A percentile compares a stretch with the other conserved stretches of the same genome.
Conservation (phyloP, 2,113 vertebrate species). For the Todiramphus saurophagus region DNA sequence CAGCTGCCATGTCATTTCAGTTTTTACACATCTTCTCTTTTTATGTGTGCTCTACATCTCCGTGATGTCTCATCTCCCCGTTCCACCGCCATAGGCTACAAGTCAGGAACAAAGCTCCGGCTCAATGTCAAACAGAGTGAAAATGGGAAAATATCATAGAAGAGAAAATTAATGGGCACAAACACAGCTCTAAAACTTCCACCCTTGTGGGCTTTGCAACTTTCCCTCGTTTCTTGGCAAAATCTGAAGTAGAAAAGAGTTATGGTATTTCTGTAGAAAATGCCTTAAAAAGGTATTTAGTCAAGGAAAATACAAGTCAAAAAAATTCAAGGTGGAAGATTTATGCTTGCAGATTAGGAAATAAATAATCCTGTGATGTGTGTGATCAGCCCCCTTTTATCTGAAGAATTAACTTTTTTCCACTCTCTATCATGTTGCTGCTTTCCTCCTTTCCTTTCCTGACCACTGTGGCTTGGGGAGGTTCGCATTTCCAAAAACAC, state of each 20-base stretch:
- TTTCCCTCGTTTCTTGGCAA: background rate
- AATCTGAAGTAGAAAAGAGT: background rate
- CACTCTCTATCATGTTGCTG: background rate
- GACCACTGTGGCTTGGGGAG: fast-evolving
- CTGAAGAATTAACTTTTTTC: background rate
- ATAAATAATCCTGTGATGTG: background rate
- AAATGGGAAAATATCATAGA: slow-evolving; percentile 55
- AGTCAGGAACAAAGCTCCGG: slow-evolving; percentile 62
- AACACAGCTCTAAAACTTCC: slow-evolving; percentile 32
- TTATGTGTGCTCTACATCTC: slow-evolving; percentile 61
- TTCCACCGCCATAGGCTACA: slow-evolving; percentile 73
- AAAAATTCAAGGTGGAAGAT: background rate
- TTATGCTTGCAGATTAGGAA: background rate
- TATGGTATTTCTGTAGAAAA: background rate
- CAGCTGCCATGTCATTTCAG: slow-evolving; percentile 76
- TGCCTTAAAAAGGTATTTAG: background rate
- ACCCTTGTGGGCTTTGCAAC: slow-evolving; percentile 30
- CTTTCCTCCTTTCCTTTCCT: background rate
- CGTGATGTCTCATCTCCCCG: slow-evolving; percentile 62
- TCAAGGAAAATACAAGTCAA: background rate
- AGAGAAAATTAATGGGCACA: slow-evolving; percentile 59
- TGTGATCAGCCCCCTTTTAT: background rate
- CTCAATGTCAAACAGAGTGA: slow-evolving; percentile 63
- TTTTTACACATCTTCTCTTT: slow-evolving; percentile 73
- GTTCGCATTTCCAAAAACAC: background rate